Evolutionary conservation across 2,888 invertebrate species (phyloP), one percentile per base, ranked within the genome.

Genomic region (Dryomyza anilis): DNA sequence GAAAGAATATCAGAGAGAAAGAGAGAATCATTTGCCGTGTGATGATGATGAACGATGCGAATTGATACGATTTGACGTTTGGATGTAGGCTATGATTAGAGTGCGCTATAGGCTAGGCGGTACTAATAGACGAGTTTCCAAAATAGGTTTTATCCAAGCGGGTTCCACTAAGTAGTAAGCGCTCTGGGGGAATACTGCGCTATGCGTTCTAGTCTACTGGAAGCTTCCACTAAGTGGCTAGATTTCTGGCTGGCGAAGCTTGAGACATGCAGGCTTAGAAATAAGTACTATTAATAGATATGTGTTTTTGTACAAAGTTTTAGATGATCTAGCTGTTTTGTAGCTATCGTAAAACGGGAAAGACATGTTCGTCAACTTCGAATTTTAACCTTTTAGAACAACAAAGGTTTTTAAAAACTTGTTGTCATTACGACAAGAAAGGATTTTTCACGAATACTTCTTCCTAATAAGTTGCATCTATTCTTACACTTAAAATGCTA

Each of bases 1-100:
- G 79, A 80, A 80, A 80, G 79, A n/a, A 79, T 79, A 79, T 80
- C 78, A 80, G 80, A 78, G 69, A 72, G 71, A 72, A 70, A 69
- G 64, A 71, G n/a, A n/a, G n/a, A 64, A 58, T 59, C 33, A 45
- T 64, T 67, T 68, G 63, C 57, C 56, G 65, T 67, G 52, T 67
- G 59, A 69, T 62, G 57, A 70, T 69, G 60, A 64, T 65, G 53
- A 57, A 50, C 62, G 52, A 55, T 62, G 64, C 46, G 36, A 29
- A 16, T 55, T 56, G 30, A 45, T 30, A 45, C 36, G 39, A 43
- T 27, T 53, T 12, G 36, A 57, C n/a, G n/a, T n/a, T n/a, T n/a
- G 43, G 48, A 56, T 63, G 63, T 25, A n/a, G 48, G 36, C 55
- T 62, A 63, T 39, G 48, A 63, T 33, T 63, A 63, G 48, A 27